Evolutionary conservation across 2,888 invertebrate species (phyloP).

Genomic region (Cephalotes varians): DNA sequence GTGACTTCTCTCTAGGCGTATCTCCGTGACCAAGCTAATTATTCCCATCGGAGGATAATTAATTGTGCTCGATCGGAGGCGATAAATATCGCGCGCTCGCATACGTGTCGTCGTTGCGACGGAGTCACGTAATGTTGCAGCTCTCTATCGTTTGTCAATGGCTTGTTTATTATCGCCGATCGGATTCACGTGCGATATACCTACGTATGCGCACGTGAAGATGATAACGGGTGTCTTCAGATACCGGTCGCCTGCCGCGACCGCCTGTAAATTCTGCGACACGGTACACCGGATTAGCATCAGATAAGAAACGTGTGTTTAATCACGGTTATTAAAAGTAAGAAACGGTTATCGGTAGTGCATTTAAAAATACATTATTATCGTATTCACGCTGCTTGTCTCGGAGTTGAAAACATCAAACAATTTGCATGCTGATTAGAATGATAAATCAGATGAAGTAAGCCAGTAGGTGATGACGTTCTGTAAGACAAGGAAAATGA

Average conservation of each 20-base stretch:
- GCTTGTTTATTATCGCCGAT: constrained; percentile 77
- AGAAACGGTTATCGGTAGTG: constrained; percentile 16
- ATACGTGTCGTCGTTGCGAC: constrained; percentile 28
- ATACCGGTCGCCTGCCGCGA: not conserved
- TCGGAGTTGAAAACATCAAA: not conserved
- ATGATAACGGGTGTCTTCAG: constrained; percentile 73
- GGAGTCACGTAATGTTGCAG: constrained; percentile 66
- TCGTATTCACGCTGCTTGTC: not conserved
- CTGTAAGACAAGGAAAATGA: not conserved
- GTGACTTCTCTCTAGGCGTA: constrained; percentile 60
- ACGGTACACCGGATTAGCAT: constrained; percentile 34
- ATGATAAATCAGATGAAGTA: constrained; percentile 25
- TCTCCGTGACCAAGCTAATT: constrained; percentile 64
- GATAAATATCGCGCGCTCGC: constrained; percentile 64
- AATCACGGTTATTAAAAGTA: constrained; percentile 35
- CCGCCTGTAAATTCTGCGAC: constrained; percentile 42
- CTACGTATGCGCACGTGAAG: constrained; percentile 74
- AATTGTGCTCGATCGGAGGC: constrained; percentile 64
- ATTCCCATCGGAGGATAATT: constrained; percentile 67
- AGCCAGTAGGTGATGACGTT: not conserved
- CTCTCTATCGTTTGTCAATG: constrained; percentile 76
- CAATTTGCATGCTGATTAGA: constrained; percentile 1
- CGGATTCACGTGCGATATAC: constrained; percentile 76
- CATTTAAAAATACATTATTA: not conserved
- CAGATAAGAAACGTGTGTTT: constrained; percentile 44